These are phyloP conservation scores for Pilophorus perplexus DNA, from an alignment of 2,888 invertebrate species.

Conservation along the genomic window DNA sequence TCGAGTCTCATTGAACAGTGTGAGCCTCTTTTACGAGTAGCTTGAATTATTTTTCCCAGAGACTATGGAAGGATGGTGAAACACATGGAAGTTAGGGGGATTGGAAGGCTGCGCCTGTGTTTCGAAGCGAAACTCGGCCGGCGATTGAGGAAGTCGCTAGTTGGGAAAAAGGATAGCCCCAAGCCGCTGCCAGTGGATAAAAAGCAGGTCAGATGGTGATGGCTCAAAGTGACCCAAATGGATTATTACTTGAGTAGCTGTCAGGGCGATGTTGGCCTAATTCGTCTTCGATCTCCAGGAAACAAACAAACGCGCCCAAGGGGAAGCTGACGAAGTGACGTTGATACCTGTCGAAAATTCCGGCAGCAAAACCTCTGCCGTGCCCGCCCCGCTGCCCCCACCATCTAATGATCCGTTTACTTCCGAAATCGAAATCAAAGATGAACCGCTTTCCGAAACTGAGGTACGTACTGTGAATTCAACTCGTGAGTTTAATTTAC, in stretches of 20 bases:
- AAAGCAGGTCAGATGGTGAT: too few relatives aligned
- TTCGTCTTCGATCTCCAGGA: too few relatives aligned
- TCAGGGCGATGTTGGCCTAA: too few relatives aligned
- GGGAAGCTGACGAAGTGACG: slow-evolving; percentile 2
- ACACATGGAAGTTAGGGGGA: slow-evolving; percentile 42
- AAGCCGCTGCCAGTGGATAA: too few relatives aligned
- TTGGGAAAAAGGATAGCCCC: neutral
- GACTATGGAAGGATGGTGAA: slow-evolving; percentile 44
- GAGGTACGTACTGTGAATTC: slow-evolving; percentile 5
- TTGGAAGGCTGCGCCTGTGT: slow-evolving; percentile 43
- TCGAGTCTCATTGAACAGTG: too few relatives aligned
- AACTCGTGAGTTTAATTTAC: neutral
- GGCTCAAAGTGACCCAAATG: too few relatives aligned
- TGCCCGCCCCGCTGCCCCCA: neutral
- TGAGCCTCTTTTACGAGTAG: neutral
- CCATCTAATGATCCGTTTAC: slow-evolving; percentile 30
- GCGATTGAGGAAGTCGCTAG: slow-evolving; percentile 5
- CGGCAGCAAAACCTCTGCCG: neutral
- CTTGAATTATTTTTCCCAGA: slow-evolving; percentile 12
- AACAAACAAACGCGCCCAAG: too few relatives aligned
- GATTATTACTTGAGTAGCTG: too few relatives aligned
- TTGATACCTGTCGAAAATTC: neutral
- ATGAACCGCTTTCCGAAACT: slow-evolving; percentile 46
- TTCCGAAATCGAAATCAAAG: slow-evolving; percentile 48
- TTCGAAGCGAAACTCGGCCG: slow-evolving; percentile 43